phyloP scores from a whole-genome alignment of 30 jellyfish, hydroid and myxozoan genomes.

The Aurelia coerulea region DNA sequence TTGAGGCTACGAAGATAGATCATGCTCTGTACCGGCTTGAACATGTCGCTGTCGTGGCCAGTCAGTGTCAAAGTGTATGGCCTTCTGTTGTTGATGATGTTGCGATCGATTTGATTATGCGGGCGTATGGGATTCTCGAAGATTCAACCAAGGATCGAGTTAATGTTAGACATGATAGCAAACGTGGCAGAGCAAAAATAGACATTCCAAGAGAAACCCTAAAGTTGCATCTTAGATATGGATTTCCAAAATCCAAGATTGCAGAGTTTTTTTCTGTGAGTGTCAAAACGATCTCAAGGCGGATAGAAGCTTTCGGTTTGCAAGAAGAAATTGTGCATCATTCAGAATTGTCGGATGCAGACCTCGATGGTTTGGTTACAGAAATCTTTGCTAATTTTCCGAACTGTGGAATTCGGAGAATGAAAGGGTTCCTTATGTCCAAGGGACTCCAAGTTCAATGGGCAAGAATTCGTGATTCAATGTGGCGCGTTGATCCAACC shows the following conservation, averaged over 20 bases:
- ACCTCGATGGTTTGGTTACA: constrained; percentile 21
- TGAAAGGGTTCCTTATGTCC: constrained; percentile 51
- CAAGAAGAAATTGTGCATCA: neutral
- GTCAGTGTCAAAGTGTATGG: neutral
- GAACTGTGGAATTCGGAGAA: constrained; percentile 63
- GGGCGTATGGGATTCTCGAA: neutral
- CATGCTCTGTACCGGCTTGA: neutral
- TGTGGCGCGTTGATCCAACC: constrained; percentile 71
- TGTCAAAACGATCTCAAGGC: constrained; percentile 40
- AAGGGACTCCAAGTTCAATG: constrained; percentile 40
- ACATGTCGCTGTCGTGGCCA: neutral
- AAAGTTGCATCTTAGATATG: no score
- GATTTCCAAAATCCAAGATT: constrained; percentile 37
- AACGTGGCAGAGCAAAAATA: constrained; percentile 38
- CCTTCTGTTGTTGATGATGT: neutral
- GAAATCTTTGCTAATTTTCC: constrained; percentile 37
- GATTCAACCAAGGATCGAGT: neutral
- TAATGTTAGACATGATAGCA: neutral
- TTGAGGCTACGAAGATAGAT: neutral
- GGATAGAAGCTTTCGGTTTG: constrained; percentile 30
- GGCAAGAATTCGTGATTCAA: constrained; percentile 37
- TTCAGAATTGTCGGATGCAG: constrained; percentile 8
- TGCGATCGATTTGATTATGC: neutral
- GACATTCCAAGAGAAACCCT: no score
- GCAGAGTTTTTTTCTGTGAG: constrained; percentile 52